Conservation (phyloP, 2,113 vertebrate species). For the Zapornia atra region DNA sequence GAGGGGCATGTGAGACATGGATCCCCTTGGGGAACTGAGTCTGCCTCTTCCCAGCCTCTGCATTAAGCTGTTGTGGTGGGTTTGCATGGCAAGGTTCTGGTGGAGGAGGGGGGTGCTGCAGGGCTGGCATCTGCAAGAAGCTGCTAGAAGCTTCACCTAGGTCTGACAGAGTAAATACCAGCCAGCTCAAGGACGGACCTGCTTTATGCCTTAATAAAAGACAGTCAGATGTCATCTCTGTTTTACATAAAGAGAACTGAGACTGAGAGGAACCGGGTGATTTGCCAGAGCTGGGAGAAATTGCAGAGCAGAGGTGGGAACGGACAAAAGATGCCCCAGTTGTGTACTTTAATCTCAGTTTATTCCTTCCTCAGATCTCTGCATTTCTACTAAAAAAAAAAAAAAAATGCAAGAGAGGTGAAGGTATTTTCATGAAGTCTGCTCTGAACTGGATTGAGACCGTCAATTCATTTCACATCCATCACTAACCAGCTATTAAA, state of each 20-base stretch:
- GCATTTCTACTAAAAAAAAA: background rate
- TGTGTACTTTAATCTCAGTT: background rate
- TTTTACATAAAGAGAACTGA: background rate
- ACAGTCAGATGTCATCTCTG: background rate
- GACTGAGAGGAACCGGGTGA: background rate
- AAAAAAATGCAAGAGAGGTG: background rate
- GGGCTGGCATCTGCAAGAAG: too few relatives aligned
- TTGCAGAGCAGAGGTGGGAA: background rate
- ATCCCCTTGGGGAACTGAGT: background rate
- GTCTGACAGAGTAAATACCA: too few relatives aligned
- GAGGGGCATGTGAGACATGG: background rate
- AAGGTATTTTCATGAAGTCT: background rate
- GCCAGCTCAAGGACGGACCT: too few relatives aligned
- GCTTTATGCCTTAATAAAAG: background rate
- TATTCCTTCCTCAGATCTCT: background rate
- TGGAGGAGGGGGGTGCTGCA: too few relatives aligned
- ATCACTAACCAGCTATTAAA: conserved; percentile 48
- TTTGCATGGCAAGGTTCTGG: too few relatives aligned
- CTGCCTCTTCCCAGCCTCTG: background rate
- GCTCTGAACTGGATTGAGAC: background rate
- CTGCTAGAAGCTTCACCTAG: too few relatives aligned
- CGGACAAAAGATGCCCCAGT: background rate
- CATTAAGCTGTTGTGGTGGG: background rate
- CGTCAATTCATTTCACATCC: conserved; percentile 37
- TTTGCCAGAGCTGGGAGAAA: background rate